These are phyloP conservation scores for Wasmannia auropunctata DNA, from an alignment of 1,140 invertebrate genomes.

Conservation along the genomic window DNA sequence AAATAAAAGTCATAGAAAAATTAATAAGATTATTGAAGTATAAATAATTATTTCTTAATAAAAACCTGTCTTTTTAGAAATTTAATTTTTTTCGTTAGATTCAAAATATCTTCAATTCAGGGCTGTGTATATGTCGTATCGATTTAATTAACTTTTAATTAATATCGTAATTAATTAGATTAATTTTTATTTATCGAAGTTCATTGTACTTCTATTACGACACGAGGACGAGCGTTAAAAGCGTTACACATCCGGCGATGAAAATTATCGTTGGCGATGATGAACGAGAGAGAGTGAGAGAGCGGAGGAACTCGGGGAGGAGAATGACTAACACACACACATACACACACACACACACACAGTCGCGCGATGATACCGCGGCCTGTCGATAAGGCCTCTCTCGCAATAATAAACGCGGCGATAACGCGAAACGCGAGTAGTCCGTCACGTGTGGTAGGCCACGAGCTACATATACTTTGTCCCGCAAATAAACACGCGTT, in stretches of 20 bases:
- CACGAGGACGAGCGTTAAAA: background rate
- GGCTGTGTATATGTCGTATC: too few species aligned
- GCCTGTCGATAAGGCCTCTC: slow-evolving; percentile 8
- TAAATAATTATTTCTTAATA: too few species aligned
- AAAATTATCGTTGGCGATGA: slow-evolving; percentile 23
- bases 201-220: background rate
- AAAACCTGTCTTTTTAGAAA: too few species aligned
- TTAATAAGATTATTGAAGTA: too few species aligned
- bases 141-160: too few species aligned
- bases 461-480: slow-evolving; percentile 1
- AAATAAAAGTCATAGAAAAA: too few species aligned
- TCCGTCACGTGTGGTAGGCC: slow-evolving; percentile 20
- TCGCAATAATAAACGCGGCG: slow-evolving; percentile 26
- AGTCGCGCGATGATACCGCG: background rate
- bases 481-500: slow-evolving; percentile 10
- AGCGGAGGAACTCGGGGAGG: background rate
- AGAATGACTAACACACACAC: slow-evolving; percentile 47
- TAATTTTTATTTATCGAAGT: too few species aligned
- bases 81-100: too few species aligned
- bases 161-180: too few species aligned
- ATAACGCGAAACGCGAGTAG: slow-evolving; percentile 10
- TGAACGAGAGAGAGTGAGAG: too few species aligned
- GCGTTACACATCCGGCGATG: background rate
- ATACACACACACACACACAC: too few species aligned
- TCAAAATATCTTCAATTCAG: too few species aligned